Evolutionary conservation across 2,797 vertebrate species (phyloP), one percentile per base, ranked within the genome.

Genomic region (Florisuga fusca): DNA sequence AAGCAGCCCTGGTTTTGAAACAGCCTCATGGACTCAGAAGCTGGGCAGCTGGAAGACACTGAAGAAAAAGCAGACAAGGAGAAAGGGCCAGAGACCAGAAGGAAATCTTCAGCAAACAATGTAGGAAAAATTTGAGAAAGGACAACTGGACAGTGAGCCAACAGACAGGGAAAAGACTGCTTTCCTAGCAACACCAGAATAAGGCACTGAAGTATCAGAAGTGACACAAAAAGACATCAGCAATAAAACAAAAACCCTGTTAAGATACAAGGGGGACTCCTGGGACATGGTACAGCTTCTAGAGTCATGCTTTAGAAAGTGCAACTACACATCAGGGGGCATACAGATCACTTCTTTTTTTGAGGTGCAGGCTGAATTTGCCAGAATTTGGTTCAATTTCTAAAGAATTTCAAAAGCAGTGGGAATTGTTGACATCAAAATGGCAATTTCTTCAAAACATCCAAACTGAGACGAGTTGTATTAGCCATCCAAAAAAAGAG

Each of bases 101-200:
- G n/a, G 51, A 75, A 41, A 53, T 29, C 51, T 78, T 77, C 75
- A 9, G 84, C 67, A 68, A 27, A 27, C 25, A 8, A 2, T 4
- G 23, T 45, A 62, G 79, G 72, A 93, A 94, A 91, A 54, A 4
- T 3, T 64, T 75, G 87, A 95, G 82, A 88, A 81, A 74, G 22
- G 50, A 74, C 29, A 64, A 88, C 7, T 48, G 63, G 71, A 51
- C 2, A 38, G 33, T 43, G 74, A 90, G 4, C 36, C 74, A 75
- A 12, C 1, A 53, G 71, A 33, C 4, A 33, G 31, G 12, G 73
- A 68, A 69, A 53, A 43, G 20, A 33, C 31, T 72, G 11, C 21
- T 18, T 18, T 1, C 26, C 26, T 18, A 53, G 61, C 33, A 43
- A 15, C 0, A 1, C 1, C 0, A 0, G 18, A 77, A 36, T 16